Base-by-base conservation (phyloP, 2,888 invertebrate genomes). In the Litoditis marina region DNA sequence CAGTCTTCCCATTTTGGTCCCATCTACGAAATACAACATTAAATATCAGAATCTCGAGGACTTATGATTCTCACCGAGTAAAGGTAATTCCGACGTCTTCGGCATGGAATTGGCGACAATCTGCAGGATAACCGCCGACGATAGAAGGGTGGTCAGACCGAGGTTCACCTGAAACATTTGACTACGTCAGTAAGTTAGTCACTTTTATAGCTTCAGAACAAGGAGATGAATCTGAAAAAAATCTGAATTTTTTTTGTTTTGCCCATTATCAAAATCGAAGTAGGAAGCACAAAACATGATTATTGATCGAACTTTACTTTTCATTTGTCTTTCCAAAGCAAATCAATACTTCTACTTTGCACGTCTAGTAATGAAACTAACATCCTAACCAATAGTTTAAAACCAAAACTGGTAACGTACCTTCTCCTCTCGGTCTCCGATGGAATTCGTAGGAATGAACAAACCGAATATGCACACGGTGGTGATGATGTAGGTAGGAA, bases 41-140 rank as follows among this genome's bases (percentile, higher is more conserved):
- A n/a, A n/a, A n/a, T n/a, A n/a, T n/a, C n/a, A n/a, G n/a, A n/a
- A n/a, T n/a, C n/a, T n/a, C n/a, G n/a, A n/a, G n/a, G n/a, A n/a
- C n/a, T n/a, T n/a, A n/a, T n/a, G n/a, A 8, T 31, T 34, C 42
- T 42, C 16, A 68, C 70, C 70, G 5, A 74, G 57, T 13, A 76
- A 32, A 3, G 76, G 76, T 2, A 76, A 66, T 8, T 68, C 60
- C 6, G 69, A 68, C 3, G 76, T 73, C 39, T 76, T 76, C 2
- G 76, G 76, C 76, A 76, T 76, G 1, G 76, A 66, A 34, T 69
- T 66, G 0, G 76, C 71, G 5, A 76, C 71, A 52, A 76, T 76
- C 66, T 76, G 71, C 13, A 76, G 58, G 30, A 76, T 76, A 11
- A 76, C 76, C 27, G 76, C 72, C 0, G 73, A 71, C 8, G 76